Percentiles rank a stretch among this genome's conserved stretches.
phyloP scores from a whole-genome alignment of 2,888 invertebrate species.

The Noctua janthe region DNA sequence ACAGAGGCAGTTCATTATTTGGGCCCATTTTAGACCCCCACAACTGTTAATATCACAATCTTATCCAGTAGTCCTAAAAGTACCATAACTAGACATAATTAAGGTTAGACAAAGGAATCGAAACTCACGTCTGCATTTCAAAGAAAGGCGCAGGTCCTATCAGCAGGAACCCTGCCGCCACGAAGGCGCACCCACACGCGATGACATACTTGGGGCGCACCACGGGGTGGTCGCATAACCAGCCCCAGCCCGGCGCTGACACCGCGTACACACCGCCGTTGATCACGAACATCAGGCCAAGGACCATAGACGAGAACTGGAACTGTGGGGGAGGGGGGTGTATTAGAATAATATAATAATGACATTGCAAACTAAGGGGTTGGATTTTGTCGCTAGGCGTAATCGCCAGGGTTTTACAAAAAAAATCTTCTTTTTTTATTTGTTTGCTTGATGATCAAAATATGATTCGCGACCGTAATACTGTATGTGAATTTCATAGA shows the following conservation, averaged over 20 bases:
- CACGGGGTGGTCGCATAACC: slow-evolving; percentile 93
- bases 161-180: slow-evolving; percentile 93
- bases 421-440: neutral
- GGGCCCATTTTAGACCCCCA: neutral
- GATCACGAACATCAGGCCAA: slow-evolving; percentile 96
- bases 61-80: neutral
- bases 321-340: slow-evolving; percentile 88
- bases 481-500: too few species aligned
- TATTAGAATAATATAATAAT: neutral
- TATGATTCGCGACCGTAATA: too few species aligned
- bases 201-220: slow-evolving; percentile 93
- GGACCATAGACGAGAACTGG: slow-evolving; percentile 92
- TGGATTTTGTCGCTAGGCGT: neutral
- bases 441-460: too few species aligned
- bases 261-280: slow-evolving; percentile 95
- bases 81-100: neutral
- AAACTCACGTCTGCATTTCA: slow-evolving; percentile 90
- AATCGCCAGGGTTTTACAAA: neutral
- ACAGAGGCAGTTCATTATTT: neutral
- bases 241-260: slow-evolving; percentile 95
- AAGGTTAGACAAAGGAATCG: neutral
- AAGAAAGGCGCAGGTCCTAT: slow-evolving; percentile 96
- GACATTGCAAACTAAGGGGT: neutral
- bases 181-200: slow-evolving; percentile 92
- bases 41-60: neutral